Base-by-base conservation (phyloP, 2,797 vertebrate species). In the Lycodopsis pacificus region DNA sequence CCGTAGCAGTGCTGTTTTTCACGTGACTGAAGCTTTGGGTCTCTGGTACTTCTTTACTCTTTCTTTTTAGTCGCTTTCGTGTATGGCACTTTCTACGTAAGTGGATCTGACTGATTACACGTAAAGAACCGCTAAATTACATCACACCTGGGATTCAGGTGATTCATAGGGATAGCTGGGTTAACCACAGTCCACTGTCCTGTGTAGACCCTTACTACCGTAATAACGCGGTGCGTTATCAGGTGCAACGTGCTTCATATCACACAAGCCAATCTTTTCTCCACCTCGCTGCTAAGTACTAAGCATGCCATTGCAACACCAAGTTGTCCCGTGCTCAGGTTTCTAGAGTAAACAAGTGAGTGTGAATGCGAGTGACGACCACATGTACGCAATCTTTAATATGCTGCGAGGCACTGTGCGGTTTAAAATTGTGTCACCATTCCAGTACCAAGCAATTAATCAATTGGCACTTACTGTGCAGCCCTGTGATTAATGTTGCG, bases 21-120 rank as follows among this genome's bases (percentile, higher is more conserved):
- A 68, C 81, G 77, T 70, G 87, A 89, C 84, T 90, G 84, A 91
- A 92, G 67, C 56, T 87, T 65, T 44, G n/a, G 42, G 7, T 73
- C 49, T 61, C 19, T 57, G 51, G 68, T 69, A 65, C 58, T 84
- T 70, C 46, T 66, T 71, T 73, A 22, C 48, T 46, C 7, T 51
- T n/a, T 54, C 15, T 30, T 56, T 49, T 53, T 53, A 59, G 15
- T 25, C 7, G 54, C 17, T 63, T 42, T 20, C 17, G 22, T 49
- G 4, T 10, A 6, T 7, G 12, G 4, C 7, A 13, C 15, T 32
- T 65, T 46, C 1, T 10, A 19, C 10, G 15, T 0, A n/a, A 53
- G 14, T 59, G 9, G 2, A 3, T 53, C n/a, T 40, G n/a, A 46
- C 19, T 36, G 25, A 46, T 20, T 25, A n/a, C 8, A 11, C 51